These are phyloP conservation scores for Gavialis gangeticus DNA, from an alignment of 2,113 vertebrate species.

Conservation along the genomic window DNA sequence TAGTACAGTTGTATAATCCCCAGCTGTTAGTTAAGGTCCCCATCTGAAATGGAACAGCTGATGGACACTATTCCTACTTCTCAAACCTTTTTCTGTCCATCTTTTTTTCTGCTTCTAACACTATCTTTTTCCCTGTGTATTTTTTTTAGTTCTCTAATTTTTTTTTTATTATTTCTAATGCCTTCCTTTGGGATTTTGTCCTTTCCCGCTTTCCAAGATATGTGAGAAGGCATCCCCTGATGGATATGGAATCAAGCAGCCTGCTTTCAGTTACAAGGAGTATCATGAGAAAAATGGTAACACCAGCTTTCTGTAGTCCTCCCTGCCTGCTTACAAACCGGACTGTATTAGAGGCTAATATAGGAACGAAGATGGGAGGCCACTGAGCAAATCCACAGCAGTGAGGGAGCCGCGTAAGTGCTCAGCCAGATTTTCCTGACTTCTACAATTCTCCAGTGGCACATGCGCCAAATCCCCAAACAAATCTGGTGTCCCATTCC, in stretches of 20 bases:
- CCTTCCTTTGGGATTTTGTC: neutral
- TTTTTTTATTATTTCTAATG: neutral
- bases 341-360: neutral
- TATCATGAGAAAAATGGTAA: neutral
- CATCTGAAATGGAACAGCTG: neutral
- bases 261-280: neutral
- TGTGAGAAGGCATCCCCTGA: neutral
- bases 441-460: neutral
- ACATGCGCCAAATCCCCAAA: neutral
- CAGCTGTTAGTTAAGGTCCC: neutral
- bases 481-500: neutral
- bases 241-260: neutral
- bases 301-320: neutral
- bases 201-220: neutral
- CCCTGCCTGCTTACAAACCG: neutral
- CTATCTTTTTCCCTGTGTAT: neutral
- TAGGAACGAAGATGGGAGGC: neutral
- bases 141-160: neutral
- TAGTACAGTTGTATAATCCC: neutral
- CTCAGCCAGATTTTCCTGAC: neutral
- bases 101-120: neutral
- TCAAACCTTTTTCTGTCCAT: neutral
- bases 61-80: fast-evolving
- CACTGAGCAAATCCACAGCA: neutral
- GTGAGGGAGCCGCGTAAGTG: neutral